Conservation (phyloP, 1,140 invertebrate genomes). For the Metopolophium dirhodum region DNA sequence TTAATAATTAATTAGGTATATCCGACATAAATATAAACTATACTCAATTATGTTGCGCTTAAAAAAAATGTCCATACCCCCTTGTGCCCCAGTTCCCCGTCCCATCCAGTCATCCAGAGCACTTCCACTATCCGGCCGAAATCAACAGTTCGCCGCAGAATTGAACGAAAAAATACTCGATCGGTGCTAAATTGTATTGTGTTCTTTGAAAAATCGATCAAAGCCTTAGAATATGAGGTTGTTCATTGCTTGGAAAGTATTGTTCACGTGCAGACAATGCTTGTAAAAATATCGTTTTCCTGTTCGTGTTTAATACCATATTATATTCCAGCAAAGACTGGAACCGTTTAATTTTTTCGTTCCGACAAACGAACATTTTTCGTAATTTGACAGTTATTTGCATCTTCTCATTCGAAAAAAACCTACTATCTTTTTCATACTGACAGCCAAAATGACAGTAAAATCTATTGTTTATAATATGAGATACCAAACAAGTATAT, state of each 20-base stretch:
- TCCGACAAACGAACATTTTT: slow-evolving; percentile 5
- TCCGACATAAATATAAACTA: background rate
- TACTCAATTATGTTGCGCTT: background rate
- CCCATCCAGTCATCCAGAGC: background rate
- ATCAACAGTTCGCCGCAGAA: background rate
- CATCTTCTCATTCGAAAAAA: background rate
- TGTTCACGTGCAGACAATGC: background rate
- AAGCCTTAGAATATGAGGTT: background rate
- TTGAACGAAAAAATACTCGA: background rate
- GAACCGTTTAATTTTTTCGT: slow-evolving; percentile 9
- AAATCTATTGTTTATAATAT: background rate
- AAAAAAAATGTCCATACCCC: background rate
- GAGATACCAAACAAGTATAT: background rate
- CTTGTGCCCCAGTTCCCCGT: background rate
- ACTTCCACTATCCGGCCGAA: background rate
- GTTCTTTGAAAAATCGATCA: slow-evolving; percentile 17
- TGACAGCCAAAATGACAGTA: background rate
- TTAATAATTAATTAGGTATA: background rate
- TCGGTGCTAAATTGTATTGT: slow-evolving; percentile 1
- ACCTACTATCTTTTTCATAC: background rate
- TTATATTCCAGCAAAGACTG: background rate
- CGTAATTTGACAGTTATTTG: background rate
- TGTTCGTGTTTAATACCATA: background rate
- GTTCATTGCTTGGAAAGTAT: background rate
- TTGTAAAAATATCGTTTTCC: background rate